Conservation (phyloP, 2,113 vertebrate species). For the Amphiprion percula region DNA sequence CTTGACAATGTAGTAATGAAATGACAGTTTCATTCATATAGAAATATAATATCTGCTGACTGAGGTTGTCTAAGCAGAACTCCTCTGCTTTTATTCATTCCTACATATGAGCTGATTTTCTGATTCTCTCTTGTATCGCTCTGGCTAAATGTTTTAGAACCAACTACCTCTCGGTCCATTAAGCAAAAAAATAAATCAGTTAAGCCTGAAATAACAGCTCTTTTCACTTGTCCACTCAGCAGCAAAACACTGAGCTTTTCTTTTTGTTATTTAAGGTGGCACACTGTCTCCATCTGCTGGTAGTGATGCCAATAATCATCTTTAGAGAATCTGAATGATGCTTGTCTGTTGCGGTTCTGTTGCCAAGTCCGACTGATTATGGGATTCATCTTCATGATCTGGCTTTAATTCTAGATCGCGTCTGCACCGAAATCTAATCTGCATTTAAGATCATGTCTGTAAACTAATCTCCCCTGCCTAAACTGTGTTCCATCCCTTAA, state of each 20-base stretch:
- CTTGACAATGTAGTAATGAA: not conserved
- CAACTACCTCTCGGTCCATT: too few species aligned
- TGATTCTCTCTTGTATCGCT: not conserved
- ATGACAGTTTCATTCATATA: too few species aligned
- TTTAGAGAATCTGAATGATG: not conserved
- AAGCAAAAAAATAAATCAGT: too few species aligned
- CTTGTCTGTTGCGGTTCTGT: not conserved
- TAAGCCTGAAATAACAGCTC: not conserved
- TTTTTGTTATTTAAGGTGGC: not conserved
- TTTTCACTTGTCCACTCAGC: not conserved
- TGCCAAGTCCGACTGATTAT: not conserved
- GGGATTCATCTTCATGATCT: constrained; percentile 10
- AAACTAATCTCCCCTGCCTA: not conserved
- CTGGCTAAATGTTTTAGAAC: too few species aligned
- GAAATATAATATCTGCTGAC: not conserved
- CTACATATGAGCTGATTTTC: not conserved
- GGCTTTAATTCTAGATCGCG: not conserved
- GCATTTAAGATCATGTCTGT: not conserved
- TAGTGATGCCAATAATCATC: constrained; percentile 2
- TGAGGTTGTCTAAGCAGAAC: too few species aligned
- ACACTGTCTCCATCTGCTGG: constrained; percentile 64
- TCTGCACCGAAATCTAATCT: constrained; percentile 2
- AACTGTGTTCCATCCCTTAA: not conserved
- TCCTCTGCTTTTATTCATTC: too few species aligned
- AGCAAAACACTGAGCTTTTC: not conserved